Percentiles rank a stretch among this genome's conserved stretches.
Evolutionary conservation across 2,113 vertebrate species (phyloP).

Genomic region (Leptocoma aspasia): DNA sequence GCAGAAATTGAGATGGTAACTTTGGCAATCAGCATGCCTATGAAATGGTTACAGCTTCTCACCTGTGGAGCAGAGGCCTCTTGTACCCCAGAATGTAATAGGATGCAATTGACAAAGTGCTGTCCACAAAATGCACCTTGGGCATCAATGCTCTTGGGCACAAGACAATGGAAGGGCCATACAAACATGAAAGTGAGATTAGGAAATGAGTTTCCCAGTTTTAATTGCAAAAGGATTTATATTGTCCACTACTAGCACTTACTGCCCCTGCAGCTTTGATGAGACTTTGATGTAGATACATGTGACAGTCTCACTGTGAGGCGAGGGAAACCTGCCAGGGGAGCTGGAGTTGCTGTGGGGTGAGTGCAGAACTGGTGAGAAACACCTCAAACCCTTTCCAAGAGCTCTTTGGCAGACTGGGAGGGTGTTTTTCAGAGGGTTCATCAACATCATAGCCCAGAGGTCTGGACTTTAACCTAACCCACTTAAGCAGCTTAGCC

Average conservation of each 20-base stretch:
- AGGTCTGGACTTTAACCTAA: neutral
- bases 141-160: neutral
- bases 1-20: neutral
- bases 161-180: neutral
- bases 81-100: rapidly evolving
- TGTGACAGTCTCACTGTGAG: rapidly evolving
- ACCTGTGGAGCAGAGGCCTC: neutral
- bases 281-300: rapidly evolving
- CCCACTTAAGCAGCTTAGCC: neutral
- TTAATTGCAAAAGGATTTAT: neutral
- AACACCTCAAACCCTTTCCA: neutral
- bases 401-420: neutral
- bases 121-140: neutral
- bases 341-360: neutral
- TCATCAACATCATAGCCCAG: neutral
- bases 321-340: rapidly evolving
- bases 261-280: neutral
- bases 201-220: neutral
- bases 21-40: neutral
- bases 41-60: neutral
- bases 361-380: neutral
- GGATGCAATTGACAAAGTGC: neutral
- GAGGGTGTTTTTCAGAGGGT: neutral
- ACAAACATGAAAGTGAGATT: neutral
- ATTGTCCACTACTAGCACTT: neutral